A percentile compares a stretch with the other conserved stretches of the same genome.
phyloP scores from a whole-genome alignment of 2,888 invertebrate genomes.

The Orthosia cruda region DNA sequence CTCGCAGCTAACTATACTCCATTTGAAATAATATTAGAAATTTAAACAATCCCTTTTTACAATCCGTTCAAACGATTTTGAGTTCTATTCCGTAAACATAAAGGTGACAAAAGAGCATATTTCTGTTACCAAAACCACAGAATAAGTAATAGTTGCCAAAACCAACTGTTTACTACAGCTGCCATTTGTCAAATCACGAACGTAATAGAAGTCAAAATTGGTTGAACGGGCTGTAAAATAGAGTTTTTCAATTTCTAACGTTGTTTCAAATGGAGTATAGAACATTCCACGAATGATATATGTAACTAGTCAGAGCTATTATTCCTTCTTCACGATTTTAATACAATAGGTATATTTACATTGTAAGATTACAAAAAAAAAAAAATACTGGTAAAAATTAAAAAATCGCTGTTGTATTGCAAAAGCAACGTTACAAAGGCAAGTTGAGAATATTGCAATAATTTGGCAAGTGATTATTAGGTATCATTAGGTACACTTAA shows the following conservation, averaged over 20 bases:
- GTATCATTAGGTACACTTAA: slow-evolving; percentile 47
- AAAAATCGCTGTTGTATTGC: slow-evolving; percentile 19
- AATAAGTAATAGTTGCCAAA: too few species aligned
- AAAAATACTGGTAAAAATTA: slow-evolving; percentile 16
- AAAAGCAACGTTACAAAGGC: slow-evolving; percentile 45
- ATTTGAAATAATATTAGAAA: too few species aligned
- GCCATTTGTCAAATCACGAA: too few species aligned
- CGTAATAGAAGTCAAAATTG: too few species aligned
- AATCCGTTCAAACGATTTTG: too few species aligned
- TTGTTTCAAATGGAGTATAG: not conserved
- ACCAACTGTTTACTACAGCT: too few species aligned
- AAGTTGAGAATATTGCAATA: slow-evolving; percentile 61
- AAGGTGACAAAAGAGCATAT: too few species aligned
- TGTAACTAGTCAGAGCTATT: not conserved
- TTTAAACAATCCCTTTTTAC: too few species aligned
- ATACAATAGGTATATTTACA: slow-evolving; percentile 16
- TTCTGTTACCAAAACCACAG: too few species aligned
- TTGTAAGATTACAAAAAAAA: slow-evolving; percentile 22
- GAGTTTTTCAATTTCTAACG: too few species aligned
- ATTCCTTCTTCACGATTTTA: not conserved
- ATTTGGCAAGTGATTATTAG: slow-evolving; percentile 67
- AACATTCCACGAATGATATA: not conserved
- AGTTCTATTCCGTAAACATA: too few species aligned
- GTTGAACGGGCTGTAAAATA: too few species aligned
- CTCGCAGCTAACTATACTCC: not conserved